Conservation (phyloP, 2,113 vertebrate species). For the Todiramphus saurophagus region DNA sequence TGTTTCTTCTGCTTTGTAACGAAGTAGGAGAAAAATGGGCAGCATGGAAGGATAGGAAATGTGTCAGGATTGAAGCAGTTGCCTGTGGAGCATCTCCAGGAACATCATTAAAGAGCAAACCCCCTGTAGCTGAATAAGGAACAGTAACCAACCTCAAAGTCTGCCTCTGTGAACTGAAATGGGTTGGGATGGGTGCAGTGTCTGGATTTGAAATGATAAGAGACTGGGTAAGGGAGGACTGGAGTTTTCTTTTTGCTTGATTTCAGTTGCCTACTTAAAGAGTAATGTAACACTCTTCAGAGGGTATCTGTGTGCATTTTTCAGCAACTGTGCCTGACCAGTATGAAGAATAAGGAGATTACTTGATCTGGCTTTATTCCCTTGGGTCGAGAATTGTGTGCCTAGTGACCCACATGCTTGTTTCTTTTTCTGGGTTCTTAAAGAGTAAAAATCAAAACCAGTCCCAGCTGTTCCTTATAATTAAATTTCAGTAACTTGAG, state of each 20-base stretch:
- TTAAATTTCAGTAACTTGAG: constrained; percentile 59
- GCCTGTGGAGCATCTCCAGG: neutral
- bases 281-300: neutral
- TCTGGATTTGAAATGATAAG: neutral
- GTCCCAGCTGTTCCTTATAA: constrained; percentile 54
- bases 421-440: neutral
- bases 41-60: neutral
- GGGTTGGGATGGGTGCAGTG: neutral
- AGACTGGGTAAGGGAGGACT: neutral
- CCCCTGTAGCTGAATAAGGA: neutral
- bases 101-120: neutral
- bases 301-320: neutral
- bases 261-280: neutral
- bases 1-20: neutral
- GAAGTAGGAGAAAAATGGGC: neutral
- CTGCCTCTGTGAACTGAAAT: neutral
- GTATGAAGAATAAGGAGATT: neutral
- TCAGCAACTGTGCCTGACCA: neutral
- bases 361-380: neutral
- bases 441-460: constrained; percentile 42
- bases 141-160: neutral
- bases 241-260: neutral
- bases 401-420: neutral
- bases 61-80: neutral
- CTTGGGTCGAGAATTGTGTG: neutral